A percentile compares a stretch with the other conserved stretches of the same genome.
Conservation (phyloP, 2,797 vertebrate species). For the Pseudochromis fuscus region DNA sequence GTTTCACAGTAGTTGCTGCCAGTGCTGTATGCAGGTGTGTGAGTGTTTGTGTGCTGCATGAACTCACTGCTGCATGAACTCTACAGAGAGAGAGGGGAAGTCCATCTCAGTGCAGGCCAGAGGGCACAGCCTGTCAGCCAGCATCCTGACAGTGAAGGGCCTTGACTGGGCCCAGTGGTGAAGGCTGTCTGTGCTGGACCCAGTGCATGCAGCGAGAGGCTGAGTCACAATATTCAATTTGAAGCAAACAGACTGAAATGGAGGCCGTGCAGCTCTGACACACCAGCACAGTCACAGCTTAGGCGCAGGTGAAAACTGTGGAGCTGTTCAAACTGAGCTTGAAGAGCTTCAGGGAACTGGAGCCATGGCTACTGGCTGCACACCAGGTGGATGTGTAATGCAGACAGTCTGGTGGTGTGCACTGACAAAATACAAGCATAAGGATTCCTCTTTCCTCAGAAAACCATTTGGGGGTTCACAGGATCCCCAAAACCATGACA, state of each 20-base stretch:
- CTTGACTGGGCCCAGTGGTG: slow-evolving; percentile 53
- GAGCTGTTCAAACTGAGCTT: background rate
- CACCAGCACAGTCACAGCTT: slow-evolving; percentile 1
- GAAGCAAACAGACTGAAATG: slow-evolving; percentile 34
- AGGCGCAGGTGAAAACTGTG: slow-evolving; percentile 5
- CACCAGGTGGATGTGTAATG: slow-evolving; percentile 12
- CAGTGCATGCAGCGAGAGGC: slow-evolving; percentile 1
- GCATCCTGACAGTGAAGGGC: slow-evolving; percentile 58
- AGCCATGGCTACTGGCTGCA: slow-evolving; percentile 5
- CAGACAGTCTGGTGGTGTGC: background rate
- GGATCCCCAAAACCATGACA: slow-evolving; percentile 43
- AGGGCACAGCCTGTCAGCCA: slow-evolving; percentile 63
- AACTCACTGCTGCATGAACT: slow-evolving; percentile 46
- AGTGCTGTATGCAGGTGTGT: slow-evolving; percentile 67
- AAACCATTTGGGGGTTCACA: slow-evolving; percentile 38
- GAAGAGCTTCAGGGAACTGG: background rate
- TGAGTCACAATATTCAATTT: slow-evolving; percentile 34
- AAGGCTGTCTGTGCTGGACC: slow-evolving; percentile 37
- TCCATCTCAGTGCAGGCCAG: slow-evolving; percentile 50
- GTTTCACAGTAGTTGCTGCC: slow-evolving; percentile 68
- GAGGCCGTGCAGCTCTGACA: slow-evolving; percentile 18
- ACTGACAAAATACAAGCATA: slow-evolving; percentile 16
- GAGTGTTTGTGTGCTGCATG: slow-evolving; percentile 42
- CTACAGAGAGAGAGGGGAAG: slow-evolving; percentile 37
- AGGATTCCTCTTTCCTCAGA: slow-evolving; percentile 18